Base-by-base conservation (phyloP, 2,888 invertebrate genomes). In the Drosophila anomelani region DNA sequence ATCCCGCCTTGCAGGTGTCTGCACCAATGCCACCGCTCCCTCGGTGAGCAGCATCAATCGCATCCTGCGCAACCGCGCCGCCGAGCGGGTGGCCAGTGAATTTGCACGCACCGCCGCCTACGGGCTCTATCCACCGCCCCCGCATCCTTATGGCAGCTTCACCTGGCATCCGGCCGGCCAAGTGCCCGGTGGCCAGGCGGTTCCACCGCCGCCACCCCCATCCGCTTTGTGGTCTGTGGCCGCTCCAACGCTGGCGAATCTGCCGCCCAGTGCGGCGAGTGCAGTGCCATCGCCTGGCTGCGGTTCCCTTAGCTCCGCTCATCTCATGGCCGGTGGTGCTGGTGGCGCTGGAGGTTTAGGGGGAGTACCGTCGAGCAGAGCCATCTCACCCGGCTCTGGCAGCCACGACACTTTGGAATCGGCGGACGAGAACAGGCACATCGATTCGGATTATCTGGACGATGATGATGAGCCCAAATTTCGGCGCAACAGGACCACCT, bases 11-110 rank as follows among this genome's bases (percentile, higher is more conserved):
- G 70, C 94, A 98, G 98, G 97, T 83, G 98, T 99, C 17, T 99
- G 99, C 93, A 97, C 97, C 46, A 97, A 97, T 90, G 96, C 96
- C 56, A 98, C 98, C 29, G 98, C 99, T 0, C 99, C 99, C 0
- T 98, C 98, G 66, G 98, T 99, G 5, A 98, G 98, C 88, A 98
- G 98, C 80, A 99, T 99, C 92, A 99, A 98, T 93, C 95, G 99
- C 85, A 99, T 99, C 90, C 94, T 99, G 60, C 94, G 99, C 78
- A 99, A 99, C 92, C 95, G 99, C 10, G 98, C 98, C 0, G 98
- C 99, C 0, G 99, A 99, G 91, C 94, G 98, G 20, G 98, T 98
- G 0, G 98, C 98, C 0, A 98, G 97, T 2, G 98, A 98, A 92
- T 98, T 99, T 88, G 98, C 98, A 0, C 94, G 97, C 17, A 97